These are phyloP conservation scores for Metopia argyrocephala DNA, from an alignment of 2,888 invertebrate genomes.

Conservation along the genomic window DNA sequence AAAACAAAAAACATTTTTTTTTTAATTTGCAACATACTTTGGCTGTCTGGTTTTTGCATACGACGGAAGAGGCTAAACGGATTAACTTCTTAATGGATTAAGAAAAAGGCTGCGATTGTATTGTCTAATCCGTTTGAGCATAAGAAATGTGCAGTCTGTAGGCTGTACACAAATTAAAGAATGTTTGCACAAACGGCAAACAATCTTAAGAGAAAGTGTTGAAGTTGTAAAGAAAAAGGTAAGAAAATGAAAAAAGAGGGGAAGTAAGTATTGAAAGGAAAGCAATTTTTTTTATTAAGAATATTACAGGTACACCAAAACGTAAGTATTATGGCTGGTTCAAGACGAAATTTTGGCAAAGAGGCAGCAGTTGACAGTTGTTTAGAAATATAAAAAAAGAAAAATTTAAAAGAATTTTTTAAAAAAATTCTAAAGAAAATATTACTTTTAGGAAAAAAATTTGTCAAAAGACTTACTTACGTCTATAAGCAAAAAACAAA, in stretches of 20 bases:
- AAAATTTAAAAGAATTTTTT: no score
- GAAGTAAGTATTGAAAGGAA: constrained; percentile 49
- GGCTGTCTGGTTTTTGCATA: constrained; percentile 56
- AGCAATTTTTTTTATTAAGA: constrained; percentile 47
- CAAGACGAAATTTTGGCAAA: not conserved
- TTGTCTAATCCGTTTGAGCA: constrained; percentile 40
- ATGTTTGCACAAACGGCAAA: not conserved
- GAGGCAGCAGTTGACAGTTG: not conserved
- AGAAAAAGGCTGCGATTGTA: constrained; percentile 1
- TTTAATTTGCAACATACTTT: not conserved
- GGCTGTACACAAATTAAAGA: constrained; percentile 29
- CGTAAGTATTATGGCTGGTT: not conserved
- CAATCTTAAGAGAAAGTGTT: constrained; percentile 27
- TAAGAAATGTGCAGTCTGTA: not conserved
- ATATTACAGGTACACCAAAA: not conserved
- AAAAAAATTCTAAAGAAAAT: no score
- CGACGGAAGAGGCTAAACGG: constrained; percentile 34
- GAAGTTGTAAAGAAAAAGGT: not conserved
- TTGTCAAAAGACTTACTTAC: no score
- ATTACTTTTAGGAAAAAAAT: no score
- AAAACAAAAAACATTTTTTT: not conserved
- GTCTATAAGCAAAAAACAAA: no score
- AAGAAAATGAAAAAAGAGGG: constrained; percentile 6
- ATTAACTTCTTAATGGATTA: constrained; percentile 54
- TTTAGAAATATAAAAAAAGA: not conserved